Base-by-base conservation (phyloP, 2,797 vertebrate genomes). In the Acrocephalus scirpaceus region DNA sequence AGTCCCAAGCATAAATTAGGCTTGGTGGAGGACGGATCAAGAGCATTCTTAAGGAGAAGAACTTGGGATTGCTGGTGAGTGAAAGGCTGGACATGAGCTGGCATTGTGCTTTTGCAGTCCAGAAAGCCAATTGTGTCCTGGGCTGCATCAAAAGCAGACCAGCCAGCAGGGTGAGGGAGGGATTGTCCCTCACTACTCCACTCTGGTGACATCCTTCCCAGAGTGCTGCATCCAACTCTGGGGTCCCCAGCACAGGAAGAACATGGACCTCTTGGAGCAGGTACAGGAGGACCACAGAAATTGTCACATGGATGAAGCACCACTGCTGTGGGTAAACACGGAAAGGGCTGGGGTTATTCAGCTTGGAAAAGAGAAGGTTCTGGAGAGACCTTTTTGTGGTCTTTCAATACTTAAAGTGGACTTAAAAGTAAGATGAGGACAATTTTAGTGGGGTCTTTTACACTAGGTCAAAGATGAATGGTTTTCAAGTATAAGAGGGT, bases 321-420 rank as follows among this genome's bases (percentile, higher is more conserved):
- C 21, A 66, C 26, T 53, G 5, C 51, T 51, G 0, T 45, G 16
- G 32, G 4, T 38, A 70, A 14, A 66, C 32, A 44, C 15, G 50
- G 42, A 69, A 45, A 38, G 32, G 44, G 16, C 6, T 61, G 21
- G 14, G 22, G 7, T 18, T 72, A 7, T 66, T 74, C 77, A 76
- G 32, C 15, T n/a, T 56, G 32, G 44, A 83, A 66, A 66, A 71
- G 21, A 61, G 27, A 58, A 54, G 50, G 20, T 18, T 67, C 12
- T 6, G 1, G 40, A 16, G 11, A 72, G 20, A 56, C 16, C 7
- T 69, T 80, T 47, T 9, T 5, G 23, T 0, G 0, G 22, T 23
- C 18, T 66, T 71, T 13, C 71, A 72, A 3, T 58, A 60, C 18
- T 30, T 75, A 12, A 70, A n/a, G 13, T 2, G 4, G 9, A 26